phyloP scores from a whole-genome alignment of 2,797 vertebrate genomes.

The Rachycentron canadum region DNA sequence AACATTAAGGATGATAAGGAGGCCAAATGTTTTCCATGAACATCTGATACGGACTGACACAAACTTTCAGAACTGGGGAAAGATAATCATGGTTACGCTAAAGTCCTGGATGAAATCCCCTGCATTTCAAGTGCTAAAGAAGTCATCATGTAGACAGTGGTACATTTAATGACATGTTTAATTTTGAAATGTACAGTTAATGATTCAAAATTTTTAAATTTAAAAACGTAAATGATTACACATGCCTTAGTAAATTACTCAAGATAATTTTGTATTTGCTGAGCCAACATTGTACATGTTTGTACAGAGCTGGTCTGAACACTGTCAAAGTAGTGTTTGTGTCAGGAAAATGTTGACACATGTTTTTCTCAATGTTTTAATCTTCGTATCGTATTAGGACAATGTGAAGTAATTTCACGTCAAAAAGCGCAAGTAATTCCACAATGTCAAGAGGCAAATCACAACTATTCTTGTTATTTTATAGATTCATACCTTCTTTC shows the following conservation, averaged over 20 bases:
- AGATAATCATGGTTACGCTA: background rate
- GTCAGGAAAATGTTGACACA: background rate
- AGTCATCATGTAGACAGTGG: background rate
- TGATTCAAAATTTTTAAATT: background rate
- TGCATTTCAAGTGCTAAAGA: background rate
- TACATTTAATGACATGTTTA: background rate
- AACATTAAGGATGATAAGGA: background rate
- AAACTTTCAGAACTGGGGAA: background rate
- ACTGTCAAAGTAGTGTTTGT: background rate
- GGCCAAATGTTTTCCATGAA: conserved; percentile 1
- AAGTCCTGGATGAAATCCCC: background rate
- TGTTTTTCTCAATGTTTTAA: background rate
- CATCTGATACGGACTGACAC: background rate
- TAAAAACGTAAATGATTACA: background rate
- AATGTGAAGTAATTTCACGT: background rate
- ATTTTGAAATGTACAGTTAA: background rate
- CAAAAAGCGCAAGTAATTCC: background rate
- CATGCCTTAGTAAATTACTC: background rate
- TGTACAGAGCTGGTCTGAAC: background rate
- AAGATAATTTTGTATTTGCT: background rate
- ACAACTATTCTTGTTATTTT: background rate
- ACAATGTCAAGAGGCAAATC: background rate
- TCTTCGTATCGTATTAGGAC: background rate
- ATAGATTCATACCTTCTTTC: conserved; percentile 84
- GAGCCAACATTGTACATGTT: background rate